Evolutionary conservation across 92 coral and sea anemone genomes (phyloP).

Genomic region (Parazoanthus swiftii): DNA sequence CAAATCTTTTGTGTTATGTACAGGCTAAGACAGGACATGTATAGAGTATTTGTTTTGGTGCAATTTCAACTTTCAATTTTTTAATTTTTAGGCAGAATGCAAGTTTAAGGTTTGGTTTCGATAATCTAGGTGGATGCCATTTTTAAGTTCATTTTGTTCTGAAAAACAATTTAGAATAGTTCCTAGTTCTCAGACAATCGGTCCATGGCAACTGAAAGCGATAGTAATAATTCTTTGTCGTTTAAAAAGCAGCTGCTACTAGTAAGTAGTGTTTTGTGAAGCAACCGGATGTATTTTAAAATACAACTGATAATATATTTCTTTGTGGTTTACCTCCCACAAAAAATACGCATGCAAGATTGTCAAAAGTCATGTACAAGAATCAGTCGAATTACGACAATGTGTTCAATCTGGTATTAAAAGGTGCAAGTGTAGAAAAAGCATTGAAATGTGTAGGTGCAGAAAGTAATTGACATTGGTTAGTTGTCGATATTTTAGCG

Average conservation of each 20-base stretch:
- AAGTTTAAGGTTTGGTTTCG: too few relatives aligned
- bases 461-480: too few relatives aligned
- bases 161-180: background rate
- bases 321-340: background rate
- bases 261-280: background rate
- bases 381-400: too few relatives aligned
- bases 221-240: background rate
- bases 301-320: background rate
- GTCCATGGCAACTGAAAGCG: background rate
- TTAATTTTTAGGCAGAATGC: background rate
- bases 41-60: background rate
- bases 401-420: too few relatives aligned
- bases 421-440: too few relatives aligned
- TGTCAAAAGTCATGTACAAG: background rate
- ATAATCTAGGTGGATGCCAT: background rate
- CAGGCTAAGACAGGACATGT: background rate
- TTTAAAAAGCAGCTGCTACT: background rate
- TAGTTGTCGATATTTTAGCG: too few relatives aligned
- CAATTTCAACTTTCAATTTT: background rate
- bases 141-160: background rate
- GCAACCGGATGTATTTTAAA: background rate
- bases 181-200: background rate
- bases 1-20: background rate
- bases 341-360: background rate
- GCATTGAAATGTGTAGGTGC: too few relatives aligned